Percentiles rank a stretch among this genome's conserved stretches.
Conservation (phyloP, 1,140 invertebrate species). For the Vanessa atalanta region DNA sequence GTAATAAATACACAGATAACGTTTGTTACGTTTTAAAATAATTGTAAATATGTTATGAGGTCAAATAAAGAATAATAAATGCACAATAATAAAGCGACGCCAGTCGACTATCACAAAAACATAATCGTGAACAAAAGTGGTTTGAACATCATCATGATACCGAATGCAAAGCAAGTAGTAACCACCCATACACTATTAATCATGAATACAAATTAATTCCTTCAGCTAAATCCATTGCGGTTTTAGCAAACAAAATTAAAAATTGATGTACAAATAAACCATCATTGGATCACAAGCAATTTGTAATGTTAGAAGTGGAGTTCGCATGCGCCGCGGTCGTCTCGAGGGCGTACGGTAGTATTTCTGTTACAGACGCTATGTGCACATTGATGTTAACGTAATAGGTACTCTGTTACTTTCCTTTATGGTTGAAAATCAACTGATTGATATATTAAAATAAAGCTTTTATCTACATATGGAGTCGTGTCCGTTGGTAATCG, state of each 20-base stretch:
- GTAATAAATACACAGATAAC: background rate
- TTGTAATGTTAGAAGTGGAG: constrained; percentile 22
- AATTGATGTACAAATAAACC: constrained; percentile 2
- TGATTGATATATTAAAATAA: background rate
- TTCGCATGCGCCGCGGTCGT: constrained; percentile 55
- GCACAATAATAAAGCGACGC: constrained; percentile 50
- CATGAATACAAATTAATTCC: constrained; percentile 20
- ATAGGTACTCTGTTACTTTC: background rate
- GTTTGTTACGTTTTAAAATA: background rate
- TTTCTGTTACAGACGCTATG: constrained; percentile 26
- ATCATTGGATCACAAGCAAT: constrained; percentile 40
- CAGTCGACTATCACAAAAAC: constrained; percentile 55
- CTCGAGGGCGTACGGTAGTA: constrained; percentile 51
- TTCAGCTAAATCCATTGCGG: constrained; percentile 35
- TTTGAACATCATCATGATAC: constrained; percentile 60
- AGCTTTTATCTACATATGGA: constrained; percentile 3
- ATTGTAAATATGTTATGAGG: constrained; percentile 28
- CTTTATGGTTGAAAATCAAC: constrained; percentile 21
- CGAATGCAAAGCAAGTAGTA: constrained; percentile 52
- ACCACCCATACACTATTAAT: constrained; percentile 38
- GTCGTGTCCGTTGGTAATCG: constrained; percentile 42
- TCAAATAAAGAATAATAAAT: constrained; percentile 41
- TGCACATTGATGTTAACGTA: background rate
- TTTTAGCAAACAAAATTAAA: background rate
- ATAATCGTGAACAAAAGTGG: constrained; percentile 56